A percentile compares a stretch with the other conserved stretches of the same genome.
These are phyloP conservation scores for Sminthurinus aureus DNA, from an alignment of 2,888 invertebrate species.

Conservation along the genomic window DNA sequence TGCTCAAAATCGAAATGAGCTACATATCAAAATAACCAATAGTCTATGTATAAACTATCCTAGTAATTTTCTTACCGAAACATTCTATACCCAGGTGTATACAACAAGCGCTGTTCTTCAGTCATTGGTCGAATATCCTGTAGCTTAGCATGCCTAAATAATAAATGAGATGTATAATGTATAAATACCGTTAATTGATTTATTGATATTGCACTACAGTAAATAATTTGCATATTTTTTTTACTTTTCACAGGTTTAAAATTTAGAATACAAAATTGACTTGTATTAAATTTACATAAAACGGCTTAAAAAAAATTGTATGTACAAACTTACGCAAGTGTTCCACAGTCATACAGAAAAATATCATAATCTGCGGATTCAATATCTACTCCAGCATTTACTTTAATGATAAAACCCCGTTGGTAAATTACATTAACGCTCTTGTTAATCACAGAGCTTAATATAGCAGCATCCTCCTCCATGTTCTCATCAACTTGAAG, in stretches of 20 bases:
- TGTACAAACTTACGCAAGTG: constrained; percentile 17
- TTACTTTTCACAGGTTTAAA: no score
- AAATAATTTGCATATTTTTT: no score
- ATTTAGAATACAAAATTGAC: no score
- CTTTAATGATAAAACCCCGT: background rate
- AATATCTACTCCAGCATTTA: background rate
- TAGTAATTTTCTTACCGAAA: background rate
- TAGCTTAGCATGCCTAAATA: background rate
- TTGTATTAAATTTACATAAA: no score
- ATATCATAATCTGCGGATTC: background rate
- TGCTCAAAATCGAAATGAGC: no score
- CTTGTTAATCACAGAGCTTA: background rate
- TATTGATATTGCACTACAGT: no score
- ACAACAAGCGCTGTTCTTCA: background rate
- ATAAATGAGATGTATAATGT: background rate
- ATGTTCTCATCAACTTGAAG: background rate
- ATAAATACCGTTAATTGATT: no score
- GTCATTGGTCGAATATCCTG: background rate
- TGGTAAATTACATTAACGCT: background rate
- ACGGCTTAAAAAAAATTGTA: background rate
- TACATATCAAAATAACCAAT: no score
- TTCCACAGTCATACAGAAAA: constrained; percentile 23
- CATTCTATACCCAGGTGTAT: background rate
- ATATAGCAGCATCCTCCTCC: background rate
- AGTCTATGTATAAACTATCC: no score